Base-by-base conservation (phyloP, 1,140 invertebrate species). In the Drosophila kikkawai region DNA sequence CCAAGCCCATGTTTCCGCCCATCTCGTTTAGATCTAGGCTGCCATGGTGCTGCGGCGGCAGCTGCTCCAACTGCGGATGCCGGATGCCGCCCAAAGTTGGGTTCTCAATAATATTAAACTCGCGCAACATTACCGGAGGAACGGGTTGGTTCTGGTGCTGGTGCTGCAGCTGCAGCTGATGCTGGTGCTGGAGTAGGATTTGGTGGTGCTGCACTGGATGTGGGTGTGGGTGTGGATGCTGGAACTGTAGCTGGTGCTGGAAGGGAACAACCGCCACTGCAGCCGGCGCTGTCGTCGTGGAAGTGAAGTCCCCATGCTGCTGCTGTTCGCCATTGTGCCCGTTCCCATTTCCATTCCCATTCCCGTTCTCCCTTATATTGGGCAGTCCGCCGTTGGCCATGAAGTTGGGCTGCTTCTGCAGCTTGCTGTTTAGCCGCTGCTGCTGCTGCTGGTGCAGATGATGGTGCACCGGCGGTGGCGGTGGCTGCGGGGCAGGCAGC, bases 91-190 rank as follows among this genome's bases (percentile, higher is more conserved):
- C 85, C 58, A 76, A 67, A 73, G 82, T 92, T 42, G 91, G 91
- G 75, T 92, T 92, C 74, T 92, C 91, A 86, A 91, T 92, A 66
- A 92, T 92, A 91, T 92, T 92, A 79, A 92, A 92, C 56, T 92
- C 91, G 63, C 91, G 91, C 73, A 91, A 82, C 85, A 92, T 92
- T 90, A 92, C 91, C 91, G 83, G 75, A 69, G 80, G 82, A 73
- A 81, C 77, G 63, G 82, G 63, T 67, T 86, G 82, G 51, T 79
- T 66, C 63, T 79, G 71, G n/a, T 82, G 63, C 69, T 84, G 82
- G 50, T 19, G 47, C 47, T 76, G 81, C 42, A 32, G 42, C 42
- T 79, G 75, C 34, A 65, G 71, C 36, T 87, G 75, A 42, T 65
- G 75, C 39, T 87, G 88, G 73, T 78, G 83, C 57, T 91, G 77